Conservation (phyloP, 1,140 invertebrate genomes). For the Pomacea maculata region DNA sequence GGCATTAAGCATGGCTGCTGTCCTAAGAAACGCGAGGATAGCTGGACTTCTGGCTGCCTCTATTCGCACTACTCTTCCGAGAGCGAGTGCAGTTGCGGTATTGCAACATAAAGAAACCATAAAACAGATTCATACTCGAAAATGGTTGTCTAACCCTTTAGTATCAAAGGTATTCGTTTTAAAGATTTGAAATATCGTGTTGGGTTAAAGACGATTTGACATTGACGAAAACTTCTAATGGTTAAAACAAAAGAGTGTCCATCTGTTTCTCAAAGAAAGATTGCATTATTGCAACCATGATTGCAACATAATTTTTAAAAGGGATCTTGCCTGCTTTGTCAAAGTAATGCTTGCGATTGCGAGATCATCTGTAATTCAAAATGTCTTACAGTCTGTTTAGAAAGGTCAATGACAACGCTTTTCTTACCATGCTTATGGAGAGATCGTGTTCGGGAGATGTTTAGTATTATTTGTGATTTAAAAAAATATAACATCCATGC, state of each 20-base stretch:
- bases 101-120: slow-evolving; percentile 34
- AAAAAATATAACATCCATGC: no score
- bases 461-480: no score
- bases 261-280: slow-evolving; percentile 3
- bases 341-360: background rate
- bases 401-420: no score
- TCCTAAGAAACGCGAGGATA: slow-evolving; percentile 39
- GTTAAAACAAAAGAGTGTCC: slow-evolving; percentile 11
- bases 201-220: background rate
- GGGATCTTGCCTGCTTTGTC: background rate
- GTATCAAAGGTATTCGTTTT: slow-evolving; percentile 17
- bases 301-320: background rate
- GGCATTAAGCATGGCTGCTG: slow-evolving; percentile 40
- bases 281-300: slow-evolving; percentile 4
- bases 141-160: background rate
- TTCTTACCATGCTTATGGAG: no score
- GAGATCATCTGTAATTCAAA: background rate
- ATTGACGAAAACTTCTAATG: slow-evolving; percentile 12
- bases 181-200: background rate
- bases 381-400: background rate
- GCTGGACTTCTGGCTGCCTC: slow-evolving; percentile 29
- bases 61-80: slow-evolving; percentile 32
- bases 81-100: slow-evolving; percentile 34
- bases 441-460: no score
- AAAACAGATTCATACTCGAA: slow-evolving; percentile 19